Evolutionary conservation across 2,888 invertebrate species (phyloP), one percentile per base, ranked within the genome.

Genomic region (Sarcophaga carnaria): DNA sequence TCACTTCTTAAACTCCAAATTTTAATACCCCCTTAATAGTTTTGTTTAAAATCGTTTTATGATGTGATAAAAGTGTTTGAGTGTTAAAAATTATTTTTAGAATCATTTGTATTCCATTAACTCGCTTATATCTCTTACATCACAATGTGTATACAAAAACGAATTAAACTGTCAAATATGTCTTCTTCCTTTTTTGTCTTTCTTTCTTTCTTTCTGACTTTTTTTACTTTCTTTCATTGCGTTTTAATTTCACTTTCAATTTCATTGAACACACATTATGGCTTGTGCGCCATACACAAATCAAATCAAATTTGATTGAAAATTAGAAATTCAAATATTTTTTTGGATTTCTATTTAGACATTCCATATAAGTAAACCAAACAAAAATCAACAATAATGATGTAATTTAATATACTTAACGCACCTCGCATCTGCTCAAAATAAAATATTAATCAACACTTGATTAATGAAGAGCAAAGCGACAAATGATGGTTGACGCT

Each of bases 221-320:
- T 54, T 49, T 66, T 54, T 27, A 54, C 64, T 77, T 77, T 67
- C 45, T 47, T 67, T 47, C 6, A 17, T 47, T 67, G 37, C 12
- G 25, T 66, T 59, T 37, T 37, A 37, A 27, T 22, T 67, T 76
- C 27, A 67, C 27, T 76, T 76, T 76, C 75, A 75, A 75, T 63
- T 63, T 75, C 64, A 49, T 66, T 54, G 14, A 54, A 37, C 37
- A 37, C 37, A 37, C 37, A 37, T 37, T 37, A 37, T 37, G 37
- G 37, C 37, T 37, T 37, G 2, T 37, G 54, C 14, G 63, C 5
- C 25, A 3, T 14, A 54, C 6, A 37, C 37, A 37, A 66, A 17
- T n/a, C 27, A 22, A 45, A 37, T 66, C 37, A 37, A 66, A 37
- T 37, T 37, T 37, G 3, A 27, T n/a, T n/a, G 6, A 27, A 20